Base-by-base conservation (phyloP, 2,113 vertebrate genomes). In the Ardeotis arabs region DNA sequence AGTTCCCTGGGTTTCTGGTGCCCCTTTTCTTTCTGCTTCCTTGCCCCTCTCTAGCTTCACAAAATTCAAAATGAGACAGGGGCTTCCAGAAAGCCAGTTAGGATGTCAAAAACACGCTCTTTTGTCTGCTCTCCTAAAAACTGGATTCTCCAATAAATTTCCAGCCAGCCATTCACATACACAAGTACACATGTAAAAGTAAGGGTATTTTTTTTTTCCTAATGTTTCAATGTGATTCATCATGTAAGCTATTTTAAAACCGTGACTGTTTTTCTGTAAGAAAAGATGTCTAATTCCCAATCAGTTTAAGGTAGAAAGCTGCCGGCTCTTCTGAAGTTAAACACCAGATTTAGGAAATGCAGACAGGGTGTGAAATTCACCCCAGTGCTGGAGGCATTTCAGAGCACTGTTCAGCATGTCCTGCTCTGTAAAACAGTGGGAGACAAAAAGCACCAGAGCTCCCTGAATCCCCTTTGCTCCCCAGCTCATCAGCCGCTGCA, bases 281-380 rank as follows among this genome's bases (percentile, higher is more conserved):
- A 86, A 83, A 76, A 77, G 39, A 67, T 67, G n/a, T 67, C 55
- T 52, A 77, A 84, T 84, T 95, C 69, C 53, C 77, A 62, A 56
- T 4, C 66, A 75, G 47, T 66, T 84, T 47, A 81, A 82, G 53
- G 73, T 4, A 84, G 73, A 39, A 81, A 74, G 33, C 52, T 89
- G 69, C 35, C 76, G 84, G n/a, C 15, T 84, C 35, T 84, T 59
- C 69, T 52, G 76, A 78, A 93, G 68, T 3, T 37, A 56, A 90
- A 60, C 1, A 5, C 56, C 64, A 84, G 39, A 64, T 89, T 94
- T 75, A 31, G 62, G 77, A 93, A 89, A 72, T 39, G 58, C 64
- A 86, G 67, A 67, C 67, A 58, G 33, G 10, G 10, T 39, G 49
- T 68, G 73, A 92, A 86, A 79, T 75, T 69, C 68, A 60, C 39